A percentile compares a stretch with the other conserved stretches of the same genome.
These are phyloP conservation scores for Drosophila sp. DNA, from an alignment of 1,140 invertebrate species.

Conservation along the genomic window DNA sequence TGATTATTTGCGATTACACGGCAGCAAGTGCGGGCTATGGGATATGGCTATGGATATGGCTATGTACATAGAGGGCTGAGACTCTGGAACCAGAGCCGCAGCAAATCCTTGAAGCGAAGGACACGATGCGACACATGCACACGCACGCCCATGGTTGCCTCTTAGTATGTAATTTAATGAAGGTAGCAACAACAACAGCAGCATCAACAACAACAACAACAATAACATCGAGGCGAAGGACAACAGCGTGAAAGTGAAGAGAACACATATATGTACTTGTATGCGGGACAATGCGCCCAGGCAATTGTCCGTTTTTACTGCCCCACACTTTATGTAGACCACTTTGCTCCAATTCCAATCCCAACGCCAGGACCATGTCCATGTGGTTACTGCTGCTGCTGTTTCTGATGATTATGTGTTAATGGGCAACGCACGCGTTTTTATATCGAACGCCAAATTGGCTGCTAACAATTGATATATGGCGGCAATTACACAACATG, in stretches of 20 bases:
- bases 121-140: constrained; percentile 31
- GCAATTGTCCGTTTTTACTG: constrained; percentile 35
- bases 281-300: constrained; percentile 42
- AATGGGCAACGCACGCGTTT: constrained; percentile 71
- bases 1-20: constrained; percentile 82
- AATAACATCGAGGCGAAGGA: constrained; percentile 27
- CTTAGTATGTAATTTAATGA: constrained; percentile 69
- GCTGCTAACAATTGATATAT: constrained; percentile 81
- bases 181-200: constrained; percentile 37
- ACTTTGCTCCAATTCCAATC: constrained; percentile 17
- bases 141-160: constrained; percentile 52
- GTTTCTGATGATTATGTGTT: constrained; percentile 72
- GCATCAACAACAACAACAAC: background rate
- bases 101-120: constrained; percentile 75
- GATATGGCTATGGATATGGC: background rate
- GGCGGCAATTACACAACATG: constrained; percentile 71
- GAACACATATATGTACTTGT: constrained; percentile 39
- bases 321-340: constrained; percentile 32
- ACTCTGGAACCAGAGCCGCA: constrained; percentile 34
- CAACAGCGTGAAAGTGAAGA: constrained; percentile 24
- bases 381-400: constrained; percentile 2
- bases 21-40: constrained; percentile 42
- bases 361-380: constrained; percentile 2
- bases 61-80: background rate
- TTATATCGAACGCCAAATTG: constrained; percentile 80